Conservation (phyloP, 37 sponge, comb jelly and placozoan genomes). For the Chondrilla cf. caribensis region DNA sequence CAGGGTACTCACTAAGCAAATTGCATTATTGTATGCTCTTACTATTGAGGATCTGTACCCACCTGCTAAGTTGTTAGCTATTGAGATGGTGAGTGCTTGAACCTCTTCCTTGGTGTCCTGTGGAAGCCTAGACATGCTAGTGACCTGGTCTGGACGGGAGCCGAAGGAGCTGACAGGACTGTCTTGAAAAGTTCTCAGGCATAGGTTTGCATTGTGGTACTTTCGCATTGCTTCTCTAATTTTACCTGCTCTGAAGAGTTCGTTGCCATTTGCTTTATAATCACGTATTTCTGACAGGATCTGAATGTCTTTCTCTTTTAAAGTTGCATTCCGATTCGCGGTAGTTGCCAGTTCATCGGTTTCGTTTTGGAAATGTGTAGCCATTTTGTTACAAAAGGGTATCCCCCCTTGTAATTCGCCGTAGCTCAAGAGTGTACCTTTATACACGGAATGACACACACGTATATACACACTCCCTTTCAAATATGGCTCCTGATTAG, state of each 20-base stretch:
- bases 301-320: conserved; percentile 15
- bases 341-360: too few species aligned
- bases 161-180: conserved; percentile 10
- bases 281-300: neutral
- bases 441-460: too few species aligned
- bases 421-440: too few species aligned
- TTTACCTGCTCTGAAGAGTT: conserved; percentile 48
- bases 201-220: conserved; percentile 73
- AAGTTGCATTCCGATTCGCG: neutral
- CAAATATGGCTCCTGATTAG: too few species aligned
- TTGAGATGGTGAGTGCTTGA: conserved; percentile 18
- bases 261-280: conserved; percentile 63
- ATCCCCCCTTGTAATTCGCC: too few species aligned
- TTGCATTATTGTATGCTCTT: too few species aligned
- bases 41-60: too few species aligned
- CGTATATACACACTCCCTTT: too few species aligned
- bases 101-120: conserved; percentile 37
- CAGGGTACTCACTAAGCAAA: too few species aligned
- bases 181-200: conserved; percentile 49
- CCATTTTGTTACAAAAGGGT: neutral
- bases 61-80: conserved; percentile 79
- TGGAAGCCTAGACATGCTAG: conserved; percentile 22
- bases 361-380: too few species aligned
- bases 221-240: conserved; percentile 56
- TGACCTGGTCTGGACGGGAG: conserved; percentile 7